Base-by-base conservation (phyloP, 1,140 invertebrate genomes). In the Anagrus nilaparvatae region DNA sequence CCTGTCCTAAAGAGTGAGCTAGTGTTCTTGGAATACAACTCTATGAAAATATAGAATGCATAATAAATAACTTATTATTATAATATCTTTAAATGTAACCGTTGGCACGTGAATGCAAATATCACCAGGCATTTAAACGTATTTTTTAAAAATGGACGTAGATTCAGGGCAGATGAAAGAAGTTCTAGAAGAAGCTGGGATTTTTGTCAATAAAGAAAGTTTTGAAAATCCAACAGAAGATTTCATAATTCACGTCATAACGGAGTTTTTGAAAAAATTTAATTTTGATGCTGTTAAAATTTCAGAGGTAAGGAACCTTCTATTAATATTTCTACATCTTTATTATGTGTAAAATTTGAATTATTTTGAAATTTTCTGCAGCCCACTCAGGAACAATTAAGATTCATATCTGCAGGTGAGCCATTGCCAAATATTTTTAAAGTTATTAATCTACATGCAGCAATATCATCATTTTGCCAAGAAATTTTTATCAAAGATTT, bases 401-500 rank as follows among this genome's bases (percentile, higher is more conserved):
- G 19, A 18, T 18, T 23, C 14, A 10, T 38, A 4, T 38, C 14
- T 27, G 16, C 8, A 14, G 23, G 18, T 3, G 35, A 38, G 18
- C 28, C 24, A 18, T 14, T 17, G 7, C 6, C 10, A 8, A 17
- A 38, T 38, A 17, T 17, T 12, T 18, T 38, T 3, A 27, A 38
- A 38, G 24, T 25, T 27, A 38, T 38, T 18, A 38, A 38, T 28
- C 28, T 38, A 28, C 14, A 38, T 13, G 35, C 35, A 17, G 35
- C 35, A 4, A 27, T 38, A n/a, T 7, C 35, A n/a, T 27, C n/a
- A 17, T 27, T 38, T 7, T 38, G 35, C 8, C 23, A 38, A 2
- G 16, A 19, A 17, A 38, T 38, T 9, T 38, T 27, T 38, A 18
- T 38, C n/a, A 38, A 38, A 27, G 35, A 38, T 38, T 17, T 38